Base-by-base conservation (phyloP, 2,797 vertebrate genomes). In the Neostethus bicornis region DNA sequence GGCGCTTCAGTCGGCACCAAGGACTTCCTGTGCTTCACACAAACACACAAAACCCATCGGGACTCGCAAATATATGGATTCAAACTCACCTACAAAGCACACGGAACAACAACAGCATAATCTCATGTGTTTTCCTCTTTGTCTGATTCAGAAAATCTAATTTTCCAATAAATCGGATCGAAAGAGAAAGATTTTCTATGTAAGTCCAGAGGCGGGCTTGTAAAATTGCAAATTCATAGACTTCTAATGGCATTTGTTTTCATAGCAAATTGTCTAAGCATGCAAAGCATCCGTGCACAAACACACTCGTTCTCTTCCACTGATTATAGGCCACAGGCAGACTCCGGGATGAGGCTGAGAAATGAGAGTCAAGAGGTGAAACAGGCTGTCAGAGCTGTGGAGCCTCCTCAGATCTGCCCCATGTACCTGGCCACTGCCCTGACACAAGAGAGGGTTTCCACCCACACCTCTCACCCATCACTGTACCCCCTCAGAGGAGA, bases 1-100 rank as follows among this genome's bases (percentile, higher is more conserved):
- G 84, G 74, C 83, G 81, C 79, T 78, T 78, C 82, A 74, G 81
- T 83, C 77, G 46, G 56, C 80, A 85, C 79, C 84, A 87, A 89
- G 87, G 85, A 86, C 86, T 79, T 63, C 67, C 69, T 48, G 23
- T 49, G 60, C 34, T 70, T 61, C 39, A 53, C 45, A 71, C 55
- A 47, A 19, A 51, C 53, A 52, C 51, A 56, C n/a, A 34, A 70
- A 41, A 56, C 56, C 29, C 24, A 44, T 19, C 5, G 56, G 45
- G 25, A 50, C 1, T n/a, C 28, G 68, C 32, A 57, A 45, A 77
- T 38, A 61, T 17, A 55, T 10, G 56, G 10, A 37, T 35, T 39
- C 34, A 53, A 12, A 57, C 38, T 41, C 1, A 1, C n/a, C 13
- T 16, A 1, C 2, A 44, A 4, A 39, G 23, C 38, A 31, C 29